A percentile compares a stretch with the other conserved stretches of the same genome.
phyloP scores from a whole-genome alignment of 2,113 vertebrate genomes.

The Solea solea region DNA sequence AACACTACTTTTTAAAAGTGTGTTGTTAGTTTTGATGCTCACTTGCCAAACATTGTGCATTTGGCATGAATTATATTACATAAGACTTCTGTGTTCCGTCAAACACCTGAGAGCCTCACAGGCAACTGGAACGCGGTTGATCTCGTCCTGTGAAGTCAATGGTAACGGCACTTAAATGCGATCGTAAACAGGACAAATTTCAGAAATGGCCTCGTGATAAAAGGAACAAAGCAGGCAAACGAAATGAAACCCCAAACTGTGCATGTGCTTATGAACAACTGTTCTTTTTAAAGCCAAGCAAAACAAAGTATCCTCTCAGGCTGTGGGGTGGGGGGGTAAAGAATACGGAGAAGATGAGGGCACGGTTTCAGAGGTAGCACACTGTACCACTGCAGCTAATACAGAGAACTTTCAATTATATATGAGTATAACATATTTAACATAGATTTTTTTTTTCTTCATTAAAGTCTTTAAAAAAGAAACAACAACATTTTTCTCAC shows the following conservation, averaged over 20 bases:
- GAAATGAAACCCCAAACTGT: constrained; percentile 16
- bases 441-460: constrained; percentile 4
- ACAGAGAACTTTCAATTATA: constrained; percentile 50
- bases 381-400: constrained; percentile 66
- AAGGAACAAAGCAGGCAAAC: constrained; percentile 16
- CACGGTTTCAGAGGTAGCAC: constrained; percentile 59
- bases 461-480: constrained; percentile 25
- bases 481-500: constrained; percentile 16
- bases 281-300: constrained; percentile 22
- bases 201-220: constrained; percentile 17
- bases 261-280: constrained; percentile 9
- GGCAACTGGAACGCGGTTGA: constrained; percentile 29
- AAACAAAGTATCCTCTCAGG: constrained; percentile 38
- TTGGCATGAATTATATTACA: constrained; percentile 34
- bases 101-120: constrained; percentile 63
- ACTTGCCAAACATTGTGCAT: constrained; percentile 40
- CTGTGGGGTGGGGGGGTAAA: constrained; percentile 6
- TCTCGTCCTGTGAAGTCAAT: constrained; percentile 21
- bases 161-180: constrained; percentile 60
- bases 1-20: constrained; percentile 3
- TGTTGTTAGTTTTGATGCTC: constrained; percentile 16
- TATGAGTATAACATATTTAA: constrained; percentile 38
- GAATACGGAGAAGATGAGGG: constrained; percentile 31
- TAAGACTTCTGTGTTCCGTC: constrained; percentile 48
- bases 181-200: constrained; percentile 40